These are phyloP conservation scores for Novumbra hubbsi DNA, from an alignment of 2,797 vertebrate species.

Conservation along the genomic window DNA sequence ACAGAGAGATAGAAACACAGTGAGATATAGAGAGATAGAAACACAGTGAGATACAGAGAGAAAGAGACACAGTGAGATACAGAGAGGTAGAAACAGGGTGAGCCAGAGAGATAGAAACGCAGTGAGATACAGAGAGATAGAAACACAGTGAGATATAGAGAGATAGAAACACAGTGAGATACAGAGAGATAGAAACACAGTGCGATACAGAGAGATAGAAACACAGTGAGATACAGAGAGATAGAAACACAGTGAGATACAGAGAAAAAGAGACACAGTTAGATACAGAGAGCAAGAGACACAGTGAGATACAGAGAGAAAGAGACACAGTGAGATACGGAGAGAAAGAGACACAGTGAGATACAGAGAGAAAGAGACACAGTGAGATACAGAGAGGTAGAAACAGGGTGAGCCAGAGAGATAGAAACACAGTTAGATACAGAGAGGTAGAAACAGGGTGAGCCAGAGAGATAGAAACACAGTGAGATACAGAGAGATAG, in stretches of 20 bases:
- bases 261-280: background rate
- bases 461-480: slow-evolving; percentile 6
- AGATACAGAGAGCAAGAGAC: background rate
- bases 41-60: slow-evolving; percentile 7
- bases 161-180: slow-evolving; percentile 14
- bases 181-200: background rate
- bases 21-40: slow-evolving; percentile 32
- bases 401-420: background rate
- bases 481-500: background rate
- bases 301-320: no score
- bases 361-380: background rate
- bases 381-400: background rate
- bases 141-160: no score
- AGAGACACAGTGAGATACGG: background rate
- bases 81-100: no score
- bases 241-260: background rate
- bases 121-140: no score
- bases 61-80: no score
- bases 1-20: no score
- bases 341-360: slow-evolving; percentile 1
- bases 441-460: no score
- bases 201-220: no score
- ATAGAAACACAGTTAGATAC: no score
- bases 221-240: background rate
- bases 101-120: no score